phyloP scores from a whole-genome alignment of 2,797 vertebrate species.

The Thaleichthys pacificus region DNA sequence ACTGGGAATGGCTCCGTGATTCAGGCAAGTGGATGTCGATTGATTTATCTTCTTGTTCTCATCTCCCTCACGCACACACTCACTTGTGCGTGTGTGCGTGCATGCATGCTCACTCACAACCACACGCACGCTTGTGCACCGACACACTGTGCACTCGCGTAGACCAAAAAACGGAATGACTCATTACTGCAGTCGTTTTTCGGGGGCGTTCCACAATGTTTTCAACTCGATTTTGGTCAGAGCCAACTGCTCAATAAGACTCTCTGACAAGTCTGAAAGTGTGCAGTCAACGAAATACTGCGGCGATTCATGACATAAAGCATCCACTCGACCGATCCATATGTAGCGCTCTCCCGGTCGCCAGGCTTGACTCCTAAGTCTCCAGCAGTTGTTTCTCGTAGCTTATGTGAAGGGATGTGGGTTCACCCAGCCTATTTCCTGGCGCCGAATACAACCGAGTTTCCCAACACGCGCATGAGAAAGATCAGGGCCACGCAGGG shows the following conservation, averaged over 20 bases:
- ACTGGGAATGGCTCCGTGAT: constrained; percentile 63
- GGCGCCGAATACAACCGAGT: constrained; percentile 1
- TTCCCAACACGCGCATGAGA: constrained; percentile 55
- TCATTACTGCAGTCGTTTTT: not conserved
- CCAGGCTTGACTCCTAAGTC: not conserved
- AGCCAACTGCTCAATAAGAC: not conserved
- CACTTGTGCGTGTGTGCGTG: not conserved
- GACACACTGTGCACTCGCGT: no score
- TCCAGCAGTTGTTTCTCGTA: not conserved
- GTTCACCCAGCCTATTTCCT: constrained; percentile 28
- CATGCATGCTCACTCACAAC: constrained; percentile 21
- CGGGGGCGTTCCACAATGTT: not conserved
- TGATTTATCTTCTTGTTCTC: constrained; percentile 62
- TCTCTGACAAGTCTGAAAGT: not conserved
- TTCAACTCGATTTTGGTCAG: not conserved
- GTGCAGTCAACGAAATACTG: not conserved
- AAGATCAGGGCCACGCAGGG: constrained; percentile 43
- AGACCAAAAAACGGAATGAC: not conserved
- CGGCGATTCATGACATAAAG: not conserved
- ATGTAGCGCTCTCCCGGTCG: not conserved
- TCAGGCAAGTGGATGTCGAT: constrained; percentile 53
- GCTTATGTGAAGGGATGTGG: not conserved
- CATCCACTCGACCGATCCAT: not conserved
- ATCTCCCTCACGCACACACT: constrained; percentile 20
- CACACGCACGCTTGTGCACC: constrained; percentile 11